Evolutionary conservation across 2,797 vertebrate species (phyloP).

Genomic region (Loris lydekkerianus): DNA sequence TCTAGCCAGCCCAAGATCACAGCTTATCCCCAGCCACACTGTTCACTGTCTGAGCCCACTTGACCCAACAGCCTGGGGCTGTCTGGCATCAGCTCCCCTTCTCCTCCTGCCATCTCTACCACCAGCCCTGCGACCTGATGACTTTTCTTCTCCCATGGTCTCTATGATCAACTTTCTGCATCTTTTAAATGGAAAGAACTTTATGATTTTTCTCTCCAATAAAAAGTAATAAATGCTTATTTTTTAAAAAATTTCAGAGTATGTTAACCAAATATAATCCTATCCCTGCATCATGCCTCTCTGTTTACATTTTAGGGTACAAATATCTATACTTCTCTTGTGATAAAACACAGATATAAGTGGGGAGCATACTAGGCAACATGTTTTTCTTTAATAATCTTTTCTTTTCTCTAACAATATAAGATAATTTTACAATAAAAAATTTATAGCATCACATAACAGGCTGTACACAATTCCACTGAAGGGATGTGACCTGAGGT

Average conservation of each 20-base stretch:
- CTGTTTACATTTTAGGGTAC: background rate
- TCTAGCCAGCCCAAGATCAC: background rate
- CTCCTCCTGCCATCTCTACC: background rate
- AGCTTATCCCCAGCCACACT: background rate
- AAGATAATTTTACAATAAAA: background rate
- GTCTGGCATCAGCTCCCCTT: background rate
- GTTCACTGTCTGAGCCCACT: too few relatives aligned
- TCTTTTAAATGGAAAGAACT: background rate
- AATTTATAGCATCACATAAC: background rate
- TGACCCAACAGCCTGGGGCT: background rate
- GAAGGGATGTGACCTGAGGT: background rate
- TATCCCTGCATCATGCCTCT: background rate
- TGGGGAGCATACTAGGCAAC: background rate
- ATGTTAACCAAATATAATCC: background rate
- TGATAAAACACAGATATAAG: background rate
- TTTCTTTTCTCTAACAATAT: background rate
- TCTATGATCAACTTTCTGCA: background rate
- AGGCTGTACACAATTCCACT: background rate
- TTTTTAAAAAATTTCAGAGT: background rate
- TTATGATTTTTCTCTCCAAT: background rate
- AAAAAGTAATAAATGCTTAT: background rate
- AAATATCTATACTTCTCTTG: background rate
- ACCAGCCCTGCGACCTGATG: too few relatives aligned
- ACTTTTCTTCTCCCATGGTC: background rate
- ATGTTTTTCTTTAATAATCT: background rate